Base-by-base conservation (phyloP, 2,797 vertebrate species). In the Pangasius macronema region DNA sequence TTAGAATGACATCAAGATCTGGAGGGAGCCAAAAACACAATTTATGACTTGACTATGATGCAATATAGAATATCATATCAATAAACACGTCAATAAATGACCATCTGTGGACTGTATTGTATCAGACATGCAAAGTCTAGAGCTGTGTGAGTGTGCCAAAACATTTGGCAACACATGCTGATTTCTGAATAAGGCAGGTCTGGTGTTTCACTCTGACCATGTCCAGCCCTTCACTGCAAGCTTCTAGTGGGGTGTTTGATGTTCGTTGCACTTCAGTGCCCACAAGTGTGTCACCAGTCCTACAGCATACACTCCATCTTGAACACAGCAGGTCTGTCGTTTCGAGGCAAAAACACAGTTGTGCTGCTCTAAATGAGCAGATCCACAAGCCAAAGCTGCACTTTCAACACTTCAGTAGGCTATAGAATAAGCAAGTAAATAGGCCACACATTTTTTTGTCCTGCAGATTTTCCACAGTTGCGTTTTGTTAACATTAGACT, bases 61-160 rank as follows among this genome's bases (percentile, higher is more conserved):
- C 84, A 86, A 83, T 70, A 59, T 30, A 49, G 68, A 88, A 79
- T 84, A 65, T 86, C 72, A 76, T 59, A 82, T 68, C 68, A 82
- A 68, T 82, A 86, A 76, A 77, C 84, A 70, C 65, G 20, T 85
- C 87, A 88, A 88, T 86, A 88, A 85, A 77, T 18, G 46, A 36
- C 79, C 68, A 70, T 81, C 77, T 81, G 51, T 65, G 81, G 42
- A 75, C 59, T 46, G 68, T 57, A 55, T 42, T 82, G 61, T 76
- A 61, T 83, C 42, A 86, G 84, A 83, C 55, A 22, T 68, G 79
- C 39, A 63, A 75, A 73, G 68, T 61, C 67, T 49, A 61, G 55
- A 82, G 77, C 85, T 82, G 8, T 61, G 77, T 39, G 42, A 49
- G 57, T 9, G 27, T 51, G 79, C 79, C 75, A 82, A 83, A 82